Conservation (phyloP, 2,113 vertebrate genomes). For the Scalopus aquaticus region DNA sequence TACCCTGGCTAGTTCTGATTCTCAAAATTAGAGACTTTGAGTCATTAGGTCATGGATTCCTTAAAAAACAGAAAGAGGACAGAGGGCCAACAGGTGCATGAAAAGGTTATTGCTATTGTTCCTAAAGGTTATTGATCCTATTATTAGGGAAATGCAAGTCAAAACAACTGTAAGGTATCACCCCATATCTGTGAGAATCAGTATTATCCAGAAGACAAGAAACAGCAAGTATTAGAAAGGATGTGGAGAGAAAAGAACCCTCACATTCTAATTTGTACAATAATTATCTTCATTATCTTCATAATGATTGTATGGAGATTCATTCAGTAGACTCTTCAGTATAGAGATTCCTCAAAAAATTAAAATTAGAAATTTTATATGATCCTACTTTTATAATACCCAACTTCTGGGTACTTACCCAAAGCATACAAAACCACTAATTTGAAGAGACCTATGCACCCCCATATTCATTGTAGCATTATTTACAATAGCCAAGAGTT, state of each 20-base stretch:
- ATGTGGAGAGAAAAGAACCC: background rate
- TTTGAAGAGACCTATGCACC: no score
- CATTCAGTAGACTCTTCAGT: no score
- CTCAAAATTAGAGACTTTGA: conserved; percentile 15
- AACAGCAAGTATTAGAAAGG: background rate
- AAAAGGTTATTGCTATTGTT: background rate
- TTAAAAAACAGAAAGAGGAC: background rate
- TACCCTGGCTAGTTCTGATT: background rate
- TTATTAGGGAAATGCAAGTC: background rate
- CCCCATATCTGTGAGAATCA: background rate
- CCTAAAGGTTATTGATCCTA: background rate
- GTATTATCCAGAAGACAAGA: background rate
- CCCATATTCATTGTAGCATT: no score
- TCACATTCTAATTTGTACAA: background rate
- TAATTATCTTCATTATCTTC: no score
- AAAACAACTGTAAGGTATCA: background rate
- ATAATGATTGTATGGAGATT: no score
- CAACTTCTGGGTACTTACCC: background rate
- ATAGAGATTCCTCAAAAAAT: background rate
- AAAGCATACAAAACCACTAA: no score
- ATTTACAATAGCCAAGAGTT: no score
- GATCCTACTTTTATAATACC: background rate
- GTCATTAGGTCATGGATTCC: background rate
- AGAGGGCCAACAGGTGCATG: background rate
- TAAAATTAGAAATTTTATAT: background rate